phyloP scores from a whole-genome alignment of 2,113 vertebrate genomes.

The Thymallus thymallus region DNA sequence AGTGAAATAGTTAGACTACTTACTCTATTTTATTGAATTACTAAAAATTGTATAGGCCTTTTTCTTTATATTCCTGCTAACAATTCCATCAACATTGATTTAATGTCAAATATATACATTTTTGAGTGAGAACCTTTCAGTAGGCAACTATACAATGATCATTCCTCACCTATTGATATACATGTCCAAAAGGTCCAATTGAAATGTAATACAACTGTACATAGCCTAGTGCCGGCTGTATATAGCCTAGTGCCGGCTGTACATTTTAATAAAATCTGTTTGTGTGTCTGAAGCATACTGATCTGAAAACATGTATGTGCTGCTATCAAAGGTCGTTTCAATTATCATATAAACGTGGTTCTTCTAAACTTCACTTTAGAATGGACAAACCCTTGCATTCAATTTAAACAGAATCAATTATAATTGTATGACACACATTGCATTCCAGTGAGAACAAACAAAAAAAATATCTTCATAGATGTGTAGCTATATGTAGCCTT shows the following conservation, averaged over 20 bases:
- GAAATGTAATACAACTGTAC: neutral
- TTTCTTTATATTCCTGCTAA: no score
- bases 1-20: no score
- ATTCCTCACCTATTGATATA: neutral
- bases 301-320: neutral
- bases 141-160: neutral
- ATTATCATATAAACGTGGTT: neutral
- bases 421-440: neutral
- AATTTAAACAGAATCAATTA: neutral
- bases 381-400: neutral
- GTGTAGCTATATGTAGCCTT: neutral
- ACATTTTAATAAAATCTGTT: neutral
- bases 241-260: neutral
- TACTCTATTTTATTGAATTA: no score
- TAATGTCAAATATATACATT: neutral
- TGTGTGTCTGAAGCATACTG: neutral
- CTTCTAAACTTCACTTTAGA: neutral
- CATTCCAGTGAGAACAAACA: neutral
- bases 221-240: neutral
- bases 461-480: neutral
- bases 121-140: neutral
- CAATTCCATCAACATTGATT: neutral
- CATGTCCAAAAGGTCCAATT: neutral
- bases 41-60: no score
- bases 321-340: neutral